Base-by-base conservation (phyloP, 2,888 invertebrate genomes). In the Chrysopilus asiliformis region DNA sequence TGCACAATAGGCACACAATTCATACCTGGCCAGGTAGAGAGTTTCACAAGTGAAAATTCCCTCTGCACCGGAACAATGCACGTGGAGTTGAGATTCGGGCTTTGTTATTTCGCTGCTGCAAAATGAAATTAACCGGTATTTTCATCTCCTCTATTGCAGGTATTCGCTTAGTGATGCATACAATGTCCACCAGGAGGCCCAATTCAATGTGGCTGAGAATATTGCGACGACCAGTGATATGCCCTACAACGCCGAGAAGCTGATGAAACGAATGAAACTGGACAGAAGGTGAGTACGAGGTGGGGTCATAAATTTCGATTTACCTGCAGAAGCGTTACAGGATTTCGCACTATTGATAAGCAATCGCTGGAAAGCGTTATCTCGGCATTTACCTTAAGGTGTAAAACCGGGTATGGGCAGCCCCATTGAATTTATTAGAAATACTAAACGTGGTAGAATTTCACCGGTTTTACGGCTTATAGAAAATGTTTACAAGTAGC, bases 181-280 rank as follows among this genome's bases (percentile, higher is more conserved):
- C 15, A 50, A 47, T 26, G 46, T 47, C 15, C 49, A 64, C 16
- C 40, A 43, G 36, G 57, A 47, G 4, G 65, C 71, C 1, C 62
- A 66, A 47, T 66, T 72, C 35, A 70, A 72, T 47, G 64, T 70
- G 2, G 72, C 69, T 8, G 70, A 71, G 52, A 50, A 50, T 25
- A 68, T 62, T 2, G 68, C 70, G 2, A 60, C 67, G 47, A 68
- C 70, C 0, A 49, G 47, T 10, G 67, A 72, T 46, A 54, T 68
- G 49, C 65, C 66, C 0, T 67, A 59, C 39, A 71, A 71, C 68
- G 62, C 68, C 0, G 51, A 57, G 36, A 53, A 60, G 39, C 47
- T 72, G 20, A 50, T 71, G 4, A 58, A 59, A 27, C 56, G 67
- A 39, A 68, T 72, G 17, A 58, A 56, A 42, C 52, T 47, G 10